Base-by-base conservation (phyloP, 2,797 vertebrate genomes). In the Aphelocoma californica region DNA sequence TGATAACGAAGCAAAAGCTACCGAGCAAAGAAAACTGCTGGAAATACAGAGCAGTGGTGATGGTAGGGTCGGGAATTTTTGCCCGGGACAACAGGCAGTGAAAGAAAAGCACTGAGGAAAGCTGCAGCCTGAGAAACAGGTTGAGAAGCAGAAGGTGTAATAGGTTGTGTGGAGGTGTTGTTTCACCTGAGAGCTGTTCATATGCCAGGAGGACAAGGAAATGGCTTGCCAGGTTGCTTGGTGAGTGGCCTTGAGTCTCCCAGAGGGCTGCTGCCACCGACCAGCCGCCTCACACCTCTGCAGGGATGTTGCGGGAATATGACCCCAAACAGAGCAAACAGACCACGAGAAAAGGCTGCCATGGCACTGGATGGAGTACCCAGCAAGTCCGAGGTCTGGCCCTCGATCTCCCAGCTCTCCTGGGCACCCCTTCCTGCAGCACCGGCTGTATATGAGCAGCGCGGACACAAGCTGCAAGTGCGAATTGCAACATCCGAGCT, bases 151-250 rank as follows among this genome's bases (percentile, higher is more conserved):
- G 72, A 45, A 32, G n/a, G 7, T 65, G 2, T 14, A 29, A 31
- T 8, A 34, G 19, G 8, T 16, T 26, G 8, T n/a, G 20, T 6
- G 2, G 45, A 20, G 0, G 0, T 32, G 23, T 21, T 83, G 44
- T 42, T 85, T 80, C 69, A 56, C n/a, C 38, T 36, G 34, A 78
- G 42, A 87, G 32, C 16, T 47, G 26, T 18, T 57, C 21, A 3
- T 29, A 9, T 0, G 3, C 58, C 19, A 5, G 51, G 6, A 82
- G 44, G 62, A 32, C 36, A 45, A 45, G 34, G 34, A 36, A 45
- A 53, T 6, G 11, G 14, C 31, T 61, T 48, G 44, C 36, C 28
- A 17, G 21, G 38, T 4, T 23, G 12, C 32, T 45, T 21, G 14
- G 24, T 28, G 62, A 67, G 38, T 2, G 14, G 40, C 36, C 40